Percentiles rank a stretch among this genome's conserved stretches.
Conservation (phyloP, 2,888 invertebrate species). For the Rutpela maculata region DNA sequence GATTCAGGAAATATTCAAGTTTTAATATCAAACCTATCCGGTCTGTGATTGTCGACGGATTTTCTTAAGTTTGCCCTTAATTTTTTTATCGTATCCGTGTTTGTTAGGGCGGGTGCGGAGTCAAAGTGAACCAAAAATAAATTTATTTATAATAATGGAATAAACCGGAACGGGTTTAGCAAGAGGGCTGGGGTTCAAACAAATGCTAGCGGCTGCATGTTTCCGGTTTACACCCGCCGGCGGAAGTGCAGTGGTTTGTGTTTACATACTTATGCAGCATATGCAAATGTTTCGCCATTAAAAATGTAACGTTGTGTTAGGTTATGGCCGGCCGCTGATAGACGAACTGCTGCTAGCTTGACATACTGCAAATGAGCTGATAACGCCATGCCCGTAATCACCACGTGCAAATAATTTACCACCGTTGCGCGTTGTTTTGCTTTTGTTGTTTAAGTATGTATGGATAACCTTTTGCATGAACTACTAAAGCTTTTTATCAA, state of each 20-base stretch:
- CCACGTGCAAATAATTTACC: conserved; percentile 46
- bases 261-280: conserved; percentile 68
- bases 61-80: conserved; percentile 2
- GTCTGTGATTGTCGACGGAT: neutral
- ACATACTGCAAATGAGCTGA: conserved; percentile 46
- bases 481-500: conserved; percentile 34
- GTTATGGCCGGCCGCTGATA: conserved; percentile 61
- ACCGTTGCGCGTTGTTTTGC: conserved; percentile 32
- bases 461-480: conserved; percentile 41
- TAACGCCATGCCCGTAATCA: conserved; percentile 41
- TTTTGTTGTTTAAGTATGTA: conserved; percentile 25
- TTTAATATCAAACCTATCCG: neutral
- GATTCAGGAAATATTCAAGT: neutral
- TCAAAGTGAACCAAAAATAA: conserved; percentile 45
- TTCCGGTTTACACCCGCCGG: conserved; percentile 68
- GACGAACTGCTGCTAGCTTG: conserved; percentile 41
- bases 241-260: conserved; percentile 69
- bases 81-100: conserved; percentile 12
- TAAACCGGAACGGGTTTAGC: conserved; percentile 35
- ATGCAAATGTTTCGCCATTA: conserved; percentile 68
- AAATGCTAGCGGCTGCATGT: conserved; percentile 66
- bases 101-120: neutral
- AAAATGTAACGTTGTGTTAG: conserved; percentile 68
- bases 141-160: conserved; percentile 32
- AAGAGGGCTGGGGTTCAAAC: conserved; percentile 53